phyloP scores from a whole-genome alignment of 2,888 invertebrate species.

The Torymus texanus region DNA sequence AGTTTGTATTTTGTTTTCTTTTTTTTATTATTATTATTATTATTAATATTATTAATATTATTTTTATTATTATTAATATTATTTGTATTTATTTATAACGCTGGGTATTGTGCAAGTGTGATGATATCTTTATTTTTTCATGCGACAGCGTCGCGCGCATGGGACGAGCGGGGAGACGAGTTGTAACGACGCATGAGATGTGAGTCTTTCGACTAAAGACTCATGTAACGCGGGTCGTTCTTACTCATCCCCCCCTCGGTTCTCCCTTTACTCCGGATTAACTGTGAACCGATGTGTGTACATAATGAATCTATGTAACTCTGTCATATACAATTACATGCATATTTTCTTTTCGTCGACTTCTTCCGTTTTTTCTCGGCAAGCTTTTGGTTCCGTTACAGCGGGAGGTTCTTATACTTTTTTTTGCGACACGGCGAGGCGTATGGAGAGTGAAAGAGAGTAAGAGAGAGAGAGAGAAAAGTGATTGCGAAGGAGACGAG shows the following conservation, averaged over 20 bases:
- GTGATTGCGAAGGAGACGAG: too few relatives aligned
- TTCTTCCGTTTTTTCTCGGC: too few relatives aligned
- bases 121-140: slow-evolving; percentile 52
- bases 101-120: slow-evolving; percentile 58
- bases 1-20: slow-evolving; percentile 46
- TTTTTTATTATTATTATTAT: slow-evolving; percentile 43
- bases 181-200: too few relatives aligned
- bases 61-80: slow-evolving; percentile 47
- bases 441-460: too few relatives aligned
- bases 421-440: too few relatives aligned
- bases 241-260: too few relatives aligned
- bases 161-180: too few relatives aligned
- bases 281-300: slow-evolving; percentile 44
- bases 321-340: background rate
- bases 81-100: slow-evolving; percentile 57
- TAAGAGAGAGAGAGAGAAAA: too few relatives aligned
- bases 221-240: background rate
- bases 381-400: too few relatives aligned
- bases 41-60: slow-evolving; percentile 49
- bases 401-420: too few relatives aligned
- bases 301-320: slow-evolving; percentile 49
- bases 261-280: background rate
- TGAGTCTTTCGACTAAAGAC: slow-evolving; percentile 2
- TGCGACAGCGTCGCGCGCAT: background rate
- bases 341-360: too few relatives aligned